A percentile compares a stretch with the other conserved stretches of the same genome.
Conservation (phyloP, 2,113 vertebrate species). For the Apodemus sylvaticus region DNA sequence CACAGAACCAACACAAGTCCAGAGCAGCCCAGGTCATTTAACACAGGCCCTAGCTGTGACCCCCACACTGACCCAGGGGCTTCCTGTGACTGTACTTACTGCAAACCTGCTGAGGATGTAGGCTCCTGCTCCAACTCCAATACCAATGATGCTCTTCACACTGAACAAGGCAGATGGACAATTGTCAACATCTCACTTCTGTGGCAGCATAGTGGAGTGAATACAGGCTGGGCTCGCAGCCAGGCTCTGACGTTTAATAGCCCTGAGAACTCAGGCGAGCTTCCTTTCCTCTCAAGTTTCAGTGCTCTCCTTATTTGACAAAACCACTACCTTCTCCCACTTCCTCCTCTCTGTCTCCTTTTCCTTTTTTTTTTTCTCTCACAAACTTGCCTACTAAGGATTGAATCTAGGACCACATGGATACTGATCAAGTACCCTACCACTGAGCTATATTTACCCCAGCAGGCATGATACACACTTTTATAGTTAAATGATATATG, state of each 20-base stretch:
- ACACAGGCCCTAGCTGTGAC: no score
- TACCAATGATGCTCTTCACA: constrained; percentile 94
- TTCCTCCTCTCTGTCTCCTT: no score
- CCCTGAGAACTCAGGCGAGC: background rate
- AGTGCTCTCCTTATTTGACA: background rate
- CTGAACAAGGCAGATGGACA: constrained; percentile 77
- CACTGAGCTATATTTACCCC: background rate
- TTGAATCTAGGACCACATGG: background rate
- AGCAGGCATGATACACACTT: background rate
- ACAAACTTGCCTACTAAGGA: background rate
- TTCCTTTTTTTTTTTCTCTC: no score
- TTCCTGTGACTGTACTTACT: constrained; percentile 91
- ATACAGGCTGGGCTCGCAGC: background rate
- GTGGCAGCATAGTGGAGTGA: background rate
- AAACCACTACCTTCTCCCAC: background rate
- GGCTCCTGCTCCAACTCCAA: constrained; percentile 94
- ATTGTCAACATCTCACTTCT: constrained; percentile 29
- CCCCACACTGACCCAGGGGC: no score
- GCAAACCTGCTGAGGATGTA: constrained; percentile 94
- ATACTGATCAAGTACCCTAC: background rate
- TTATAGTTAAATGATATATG: constrained; percentile 40
- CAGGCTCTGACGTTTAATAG: background rate
- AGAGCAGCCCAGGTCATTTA: background rate
- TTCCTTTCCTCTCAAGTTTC: background rate
- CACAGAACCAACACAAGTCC: background rate